Evolutionary conservation across 53 echinoderm and acorn worm species (phyloP), one percentile per base, ranked within the genome.

Genomic region (Pentamera pediparva): DNA sequence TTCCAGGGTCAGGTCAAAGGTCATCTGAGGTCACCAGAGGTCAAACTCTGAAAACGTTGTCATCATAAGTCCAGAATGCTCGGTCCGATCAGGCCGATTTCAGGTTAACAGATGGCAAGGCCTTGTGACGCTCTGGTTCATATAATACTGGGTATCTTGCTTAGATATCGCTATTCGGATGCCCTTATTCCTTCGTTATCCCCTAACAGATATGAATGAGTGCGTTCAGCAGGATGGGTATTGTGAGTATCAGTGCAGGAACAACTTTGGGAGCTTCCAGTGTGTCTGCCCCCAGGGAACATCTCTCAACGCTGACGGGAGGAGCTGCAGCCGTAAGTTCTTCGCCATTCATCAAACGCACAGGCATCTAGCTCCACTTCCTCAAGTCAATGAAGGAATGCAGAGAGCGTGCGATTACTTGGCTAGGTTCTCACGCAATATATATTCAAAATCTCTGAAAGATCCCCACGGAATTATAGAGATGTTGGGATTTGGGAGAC

Each of bases 221-320:
- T 93, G 93, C 53, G 27, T 48, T 17, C 43, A 69, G 17, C 15
- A 49, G 21, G 51, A 56, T 25, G 82, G 78, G 30, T 47, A 75
- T 32, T 93, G 93, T 60, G 84, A 87, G 47, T 81, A 89, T 45
- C 81, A 78, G 24, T 93, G 93, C 58, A 59, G 75, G 35, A 90
- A 93, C 65, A 89, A 86, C 27, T 89, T 86, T 78, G 93, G 93
- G 21, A 93, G 93, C 75, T 89, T 81, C 47, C 83, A 73, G 39
- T 92, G 92, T 60, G 74, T 83, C 17, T 92, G 92, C 56, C 75
- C 89, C 28, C 73, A 58, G 5, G 89, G 89, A 1, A 85, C 74
- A 4, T 75, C 75, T 6, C 79, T 92, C 35, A 89, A 92, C 50
- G 72, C 79, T 43, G 92, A 92, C 70, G 89, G 89, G 3, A 78